Percentiles rank a stretch among this genome's conserved stretches.
These are phyloP conservation scores for Luffia ferchaultella DNA, from an alignment of 2,888 invertebrate species.

Conservation along the genomic window DNA sequence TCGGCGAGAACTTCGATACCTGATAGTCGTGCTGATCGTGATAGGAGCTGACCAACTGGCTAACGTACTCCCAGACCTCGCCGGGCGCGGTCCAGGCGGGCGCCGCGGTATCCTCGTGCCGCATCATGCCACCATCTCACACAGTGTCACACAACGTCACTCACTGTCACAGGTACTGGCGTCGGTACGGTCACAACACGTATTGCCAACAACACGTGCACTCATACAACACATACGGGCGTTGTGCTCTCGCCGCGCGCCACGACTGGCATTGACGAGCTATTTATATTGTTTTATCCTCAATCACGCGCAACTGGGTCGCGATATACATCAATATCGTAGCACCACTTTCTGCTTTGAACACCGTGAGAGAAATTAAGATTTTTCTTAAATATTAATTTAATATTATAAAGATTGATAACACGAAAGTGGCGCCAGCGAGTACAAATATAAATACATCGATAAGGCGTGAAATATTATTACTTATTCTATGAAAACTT, in stretches of 20 bases:
- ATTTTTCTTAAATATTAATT: too few species aligned
- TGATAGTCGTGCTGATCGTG: slow-evolving; percentile 62
- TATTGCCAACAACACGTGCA: background rate
- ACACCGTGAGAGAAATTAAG: too few species aligned
- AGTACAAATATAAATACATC: too few species aligned
- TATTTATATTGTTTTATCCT: slow-evolving; percentile 66
- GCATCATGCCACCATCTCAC: slow-evolving; percentile 60
- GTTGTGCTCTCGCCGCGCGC: slow-evolving; percentile 23
- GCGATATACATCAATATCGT: slow-evolving; percentile 42
- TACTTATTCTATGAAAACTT: too few species aligned
- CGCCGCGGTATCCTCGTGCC: slow-evolving; percentile 49
- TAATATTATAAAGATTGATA: too few species aligned
- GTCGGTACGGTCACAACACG: background rate
- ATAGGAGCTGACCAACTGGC: slow-evolving; percentile 70
- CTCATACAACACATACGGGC: slow-evolving; percentile 18
- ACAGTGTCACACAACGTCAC: slow-evolving; percentile 21
- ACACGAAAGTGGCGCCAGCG: too few species aligned
- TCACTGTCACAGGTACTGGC: background rate
- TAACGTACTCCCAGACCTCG: slow-evolving; percentile 74
- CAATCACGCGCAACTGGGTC: slow-evolving; percentile 61
- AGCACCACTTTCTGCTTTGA: background rate
- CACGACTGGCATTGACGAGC: slow-evolving; percentile 51
- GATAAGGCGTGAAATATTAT: too few species aligned
- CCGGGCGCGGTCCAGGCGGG: slow-evolving; percentile 64
- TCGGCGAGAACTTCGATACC: too few species aligned